A percentile compares a stretch with the other conserved stretches of the same genome.
phyloP scores from a whole-genome alignment of 2,113 vertebrate genomes.

The Xenopus laevis region DNA sequence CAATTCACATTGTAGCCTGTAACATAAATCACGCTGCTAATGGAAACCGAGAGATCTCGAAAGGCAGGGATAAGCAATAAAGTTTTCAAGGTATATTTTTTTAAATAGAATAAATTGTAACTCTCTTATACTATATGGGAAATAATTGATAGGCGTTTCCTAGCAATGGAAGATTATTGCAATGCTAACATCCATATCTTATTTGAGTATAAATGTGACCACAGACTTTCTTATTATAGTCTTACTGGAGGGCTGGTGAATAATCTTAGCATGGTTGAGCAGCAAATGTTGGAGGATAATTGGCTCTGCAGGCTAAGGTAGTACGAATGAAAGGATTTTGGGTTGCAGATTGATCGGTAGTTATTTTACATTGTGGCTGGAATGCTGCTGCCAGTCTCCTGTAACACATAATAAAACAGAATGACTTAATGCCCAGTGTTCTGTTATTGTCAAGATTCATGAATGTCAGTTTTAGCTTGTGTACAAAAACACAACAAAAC shows the following conservation, averaged over 20 bases:
- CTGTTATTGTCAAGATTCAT: conserved; percentile 7
- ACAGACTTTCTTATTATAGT: conserved; percentile 59
- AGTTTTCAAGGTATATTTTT: conserved; percentile 37
- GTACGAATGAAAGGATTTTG: conserved; percentile 51
- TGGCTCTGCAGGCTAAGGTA: conserved; percentile 59
- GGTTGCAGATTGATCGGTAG: conserved; percentile 54
- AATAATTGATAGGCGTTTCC: conserved; percentile 41
- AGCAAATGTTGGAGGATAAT: conserved; percentile 67
- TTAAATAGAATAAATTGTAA: conserved; percentile 30
- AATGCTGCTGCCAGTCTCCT: conserved; percentile 37
- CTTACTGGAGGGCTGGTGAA: conserved; percentile 59
- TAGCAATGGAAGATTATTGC: conserved; percentile 45
- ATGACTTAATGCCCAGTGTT: conserved; percentile 29
- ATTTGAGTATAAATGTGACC: conserved; percentile 54
- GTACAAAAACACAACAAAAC: background rate
- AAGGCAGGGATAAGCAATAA: conserved; percentile 32
- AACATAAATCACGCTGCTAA: conserved; percentile 33
- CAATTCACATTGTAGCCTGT: conserved; percentile 28
- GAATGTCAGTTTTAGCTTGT: background rate
- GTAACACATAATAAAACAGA: conserved; percentile 37
- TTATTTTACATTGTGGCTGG: conserved; percentile 47
- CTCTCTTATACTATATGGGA: conserved; percentile 14
- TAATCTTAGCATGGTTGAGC: conserved; percentile 63
- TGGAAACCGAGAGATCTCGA: conserved; percentile 18
- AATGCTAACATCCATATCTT: conserved; percentile 50